Conservation (phyloP, 2,113 vertebrate genomes). For the Orthonyx spaldingii region DNA sequence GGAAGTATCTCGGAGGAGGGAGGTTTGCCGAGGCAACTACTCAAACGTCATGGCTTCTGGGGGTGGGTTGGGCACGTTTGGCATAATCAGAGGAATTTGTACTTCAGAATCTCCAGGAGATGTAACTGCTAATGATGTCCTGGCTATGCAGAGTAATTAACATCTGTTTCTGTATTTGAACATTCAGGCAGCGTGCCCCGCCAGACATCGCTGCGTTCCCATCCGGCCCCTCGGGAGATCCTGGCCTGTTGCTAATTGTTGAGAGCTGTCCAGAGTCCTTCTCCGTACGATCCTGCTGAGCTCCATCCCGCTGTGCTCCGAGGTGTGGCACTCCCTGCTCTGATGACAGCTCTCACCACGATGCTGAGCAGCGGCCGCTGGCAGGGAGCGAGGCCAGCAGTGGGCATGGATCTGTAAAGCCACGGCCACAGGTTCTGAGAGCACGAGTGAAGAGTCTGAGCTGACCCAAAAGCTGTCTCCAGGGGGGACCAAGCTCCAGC, state of each 20-base stretch:
- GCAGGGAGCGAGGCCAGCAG: neutral
- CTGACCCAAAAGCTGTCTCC: neutral
- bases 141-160: neutral
- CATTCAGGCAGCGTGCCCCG: neutral
- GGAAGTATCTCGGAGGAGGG: neutral
- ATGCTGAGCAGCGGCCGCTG: rapidly evolving
- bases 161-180: slow-evolving; percentile 33
- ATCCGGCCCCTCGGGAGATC: neutral
- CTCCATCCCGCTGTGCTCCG: neutral
- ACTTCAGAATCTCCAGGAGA: neutral
- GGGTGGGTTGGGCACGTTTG: neutral
- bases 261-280: neutral
- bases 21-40: neutral
- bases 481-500: neutral
- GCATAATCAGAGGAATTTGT: neutral
- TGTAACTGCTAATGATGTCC: neutral
- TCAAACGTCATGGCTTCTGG: neutral
- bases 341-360: neutral
- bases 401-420: neutral
- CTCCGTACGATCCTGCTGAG: neutral
- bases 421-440: neutral
- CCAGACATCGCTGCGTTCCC: neutral
- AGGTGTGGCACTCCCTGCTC: neutral
- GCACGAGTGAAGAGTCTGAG: neutral
- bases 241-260: neutral